Conservation (phyloP, 2,113 vertebrate genomes). For the Chlamydotis undulata region DNA sequence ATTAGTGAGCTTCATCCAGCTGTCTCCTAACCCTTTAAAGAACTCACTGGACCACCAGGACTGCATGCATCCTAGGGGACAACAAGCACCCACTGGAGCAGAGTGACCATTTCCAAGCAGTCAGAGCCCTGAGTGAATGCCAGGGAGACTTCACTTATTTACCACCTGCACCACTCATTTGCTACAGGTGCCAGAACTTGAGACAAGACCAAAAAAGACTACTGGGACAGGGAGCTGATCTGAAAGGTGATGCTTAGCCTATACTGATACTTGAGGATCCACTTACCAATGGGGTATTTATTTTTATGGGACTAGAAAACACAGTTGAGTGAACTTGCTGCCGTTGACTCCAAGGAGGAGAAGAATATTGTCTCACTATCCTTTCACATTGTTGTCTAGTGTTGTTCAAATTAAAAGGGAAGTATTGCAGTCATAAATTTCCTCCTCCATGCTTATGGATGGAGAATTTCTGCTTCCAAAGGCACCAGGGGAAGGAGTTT, state of each 20-base stretch:
- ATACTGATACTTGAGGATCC: background rate
- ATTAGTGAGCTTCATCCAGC: background rate
- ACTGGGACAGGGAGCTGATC: background rate
- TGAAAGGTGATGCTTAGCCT: background rate
- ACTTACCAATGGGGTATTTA: background rate
- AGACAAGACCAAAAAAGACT: background rate
- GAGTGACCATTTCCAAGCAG: background rate
- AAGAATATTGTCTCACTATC: background rate
- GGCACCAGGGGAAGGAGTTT: background rate
- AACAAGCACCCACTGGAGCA: background rate
- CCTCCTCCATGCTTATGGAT: background rate
- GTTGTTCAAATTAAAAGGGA: background rate
- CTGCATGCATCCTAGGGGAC: background rate
- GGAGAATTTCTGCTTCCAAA: slow-evolving; percentile 32
- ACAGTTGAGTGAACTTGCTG: background rate
- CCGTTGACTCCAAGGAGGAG: background rate
- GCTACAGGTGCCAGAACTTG: background rate
- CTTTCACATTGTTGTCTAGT: background rate
- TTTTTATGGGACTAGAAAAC: background rate
- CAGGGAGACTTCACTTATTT: background rate
- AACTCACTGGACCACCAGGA: background rate
- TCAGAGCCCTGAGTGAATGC: background rate
- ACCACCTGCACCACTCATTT: background rate
- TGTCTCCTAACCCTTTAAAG: background rate
- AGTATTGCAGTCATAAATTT: background rate